Percentiles rank a stretch among this genome's conserved stretches.
Evolutionary conservation across 1,140 invertebrate species (phyloP).

Genomic region (Trichomalopsis sarcophagae): DNA sequence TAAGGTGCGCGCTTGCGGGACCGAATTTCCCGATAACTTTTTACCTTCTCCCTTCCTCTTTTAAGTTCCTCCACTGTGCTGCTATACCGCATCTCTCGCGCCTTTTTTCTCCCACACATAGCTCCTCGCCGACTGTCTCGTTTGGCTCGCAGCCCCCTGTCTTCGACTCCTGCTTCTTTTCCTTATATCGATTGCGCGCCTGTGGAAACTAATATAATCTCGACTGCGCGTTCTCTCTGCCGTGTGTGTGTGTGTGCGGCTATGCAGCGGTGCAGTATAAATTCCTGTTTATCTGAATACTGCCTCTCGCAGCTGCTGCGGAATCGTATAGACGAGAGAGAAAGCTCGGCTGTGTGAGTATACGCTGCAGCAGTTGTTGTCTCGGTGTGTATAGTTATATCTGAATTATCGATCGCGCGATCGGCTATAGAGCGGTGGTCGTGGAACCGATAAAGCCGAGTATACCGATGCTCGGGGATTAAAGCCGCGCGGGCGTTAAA

Average conservation of each 20-base stretch:
- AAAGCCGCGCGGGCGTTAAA: constrained; percentile 31
- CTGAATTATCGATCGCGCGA: constrained; percentile 42
- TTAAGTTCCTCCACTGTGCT: not conserved
- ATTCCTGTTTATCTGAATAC: constrained; percentile 43
- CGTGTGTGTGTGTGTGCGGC: too few relatives aligned
- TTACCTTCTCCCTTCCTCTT: not conserved
- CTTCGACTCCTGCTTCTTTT: not conserved
- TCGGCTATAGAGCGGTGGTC: not conserved
- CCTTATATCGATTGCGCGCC: constrained; percentile 15
- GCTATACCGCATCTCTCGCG: not conserved
- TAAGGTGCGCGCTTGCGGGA: not conserved
- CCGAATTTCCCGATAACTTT: constrained; percentile 43
- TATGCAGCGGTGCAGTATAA: not conserved
- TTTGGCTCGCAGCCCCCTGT: not conserved
- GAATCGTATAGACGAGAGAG: constrained; percentile 26
- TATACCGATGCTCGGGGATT: constrained; percentile 14
- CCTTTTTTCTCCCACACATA: not conserved
- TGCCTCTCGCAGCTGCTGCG: not conserved
- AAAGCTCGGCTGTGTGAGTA: not conserved
- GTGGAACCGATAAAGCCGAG: constrained; percentile 23
- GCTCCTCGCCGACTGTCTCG: not conserved
- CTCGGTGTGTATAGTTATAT: constrained; percentile 15
- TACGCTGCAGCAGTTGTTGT: too few relatives aligned
- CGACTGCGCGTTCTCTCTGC: not conserved
- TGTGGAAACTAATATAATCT: constrained; percentile 40